phyloP scores from a whole-genome alignment of 2,888 invertebrate genomes.

The Vandiemenella viatica region DNA sequence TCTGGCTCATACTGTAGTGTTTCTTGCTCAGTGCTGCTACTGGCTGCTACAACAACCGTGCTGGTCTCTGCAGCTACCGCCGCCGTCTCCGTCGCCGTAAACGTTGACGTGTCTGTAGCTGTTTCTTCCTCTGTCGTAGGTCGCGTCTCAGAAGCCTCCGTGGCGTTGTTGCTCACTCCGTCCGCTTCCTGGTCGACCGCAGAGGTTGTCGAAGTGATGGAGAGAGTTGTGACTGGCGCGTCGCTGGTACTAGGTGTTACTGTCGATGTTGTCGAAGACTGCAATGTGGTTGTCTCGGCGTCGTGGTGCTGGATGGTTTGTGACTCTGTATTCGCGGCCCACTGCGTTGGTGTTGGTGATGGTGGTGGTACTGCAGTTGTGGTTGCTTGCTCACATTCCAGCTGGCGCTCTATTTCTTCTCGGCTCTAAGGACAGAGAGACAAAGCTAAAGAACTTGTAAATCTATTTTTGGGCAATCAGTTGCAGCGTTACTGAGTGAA shows the following conservation, averaged over 20 bases:
- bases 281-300: too few species aligned
- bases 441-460: background rate
- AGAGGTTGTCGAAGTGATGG: background rate
- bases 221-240: background rate
- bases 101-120: background rate
- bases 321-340: background rate
- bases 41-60: too few species aligned
- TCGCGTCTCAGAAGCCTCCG: background rate
- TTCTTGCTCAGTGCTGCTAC: too few species aligned
- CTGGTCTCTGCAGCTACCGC: background rate
- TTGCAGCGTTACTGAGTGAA: background rate
- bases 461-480: background rate
- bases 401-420: conserved; percentile 40
- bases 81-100: background rate
- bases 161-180: background rate
- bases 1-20: too few species aligned
- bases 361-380: background rate
- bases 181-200: background rate
- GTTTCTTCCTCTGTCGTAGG: background rate
- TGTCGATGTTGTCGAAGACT: too few species aligned
- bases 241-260: too few species aligned
- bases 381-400: conserved; percentile 31
- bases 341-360: background rate
- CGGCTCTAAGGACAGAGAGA: conserved; percentile 36
- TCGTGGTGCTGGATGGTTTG: background rate